Conservation (phyloP, 2,888 invertebrate species). For the Pandemis heparana region DNA sequence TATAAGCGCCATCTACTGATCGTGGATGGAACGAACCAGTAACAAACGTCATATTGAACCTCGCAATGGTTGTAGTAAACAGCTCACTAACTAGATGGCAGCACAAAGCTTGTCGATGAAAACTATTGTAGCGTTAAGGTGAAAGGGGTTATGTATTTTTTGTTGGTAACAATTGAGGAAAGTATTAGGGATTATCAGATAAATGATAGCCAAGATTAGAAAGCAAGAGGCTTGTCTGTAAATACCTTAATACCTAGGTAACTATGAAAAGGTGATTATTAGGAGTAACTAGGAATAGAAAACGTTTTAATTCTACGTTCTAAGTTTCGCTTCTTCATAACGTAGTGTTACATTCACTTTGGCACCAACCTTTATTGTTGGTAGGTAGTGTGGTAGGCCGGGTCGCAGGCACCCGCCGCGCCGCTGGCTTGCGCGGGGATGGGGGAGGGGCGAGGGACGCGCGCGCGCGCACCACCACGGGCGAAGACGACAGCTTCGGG, state of each 20-base stretch:
- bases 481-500: constrained; percentile 77
- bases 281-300: no score
- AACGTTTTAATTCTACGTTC: no score
- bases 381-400: constrained; percentile 78
- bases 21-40: not conserved
- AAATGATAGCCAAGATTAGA: not conserved
- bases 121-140: not conserved
- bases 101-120: constrained; percentile 3
- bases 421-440: constrained; percentile 75
- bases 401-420: constrained; percentile 70
- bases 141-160: not conserved
- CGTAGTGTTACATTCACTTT: no score
- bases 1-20: constrained; percentile 26
- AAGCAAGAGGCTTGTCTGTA: not conserved
- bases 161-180: not conserved
- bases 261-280: no score
- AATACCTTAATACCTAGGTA: no score
- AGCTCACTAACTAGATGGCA: constrained; percentile 26
- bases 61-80: not conserved
- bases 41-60: no score
- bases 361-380: constrained; percentile 54
- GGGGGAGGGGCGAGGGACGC: constrained; percentile 74
- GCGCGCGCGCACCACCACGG: constrained; percentile 76
- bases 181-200: not conserved
- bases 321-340: no score